Evolutionary conservation across 2,113 vertebrate genomes (phyloP), one percentile per base, ranked within the genome.

Genomic region (Amphilophus citrinellus): DNA sequence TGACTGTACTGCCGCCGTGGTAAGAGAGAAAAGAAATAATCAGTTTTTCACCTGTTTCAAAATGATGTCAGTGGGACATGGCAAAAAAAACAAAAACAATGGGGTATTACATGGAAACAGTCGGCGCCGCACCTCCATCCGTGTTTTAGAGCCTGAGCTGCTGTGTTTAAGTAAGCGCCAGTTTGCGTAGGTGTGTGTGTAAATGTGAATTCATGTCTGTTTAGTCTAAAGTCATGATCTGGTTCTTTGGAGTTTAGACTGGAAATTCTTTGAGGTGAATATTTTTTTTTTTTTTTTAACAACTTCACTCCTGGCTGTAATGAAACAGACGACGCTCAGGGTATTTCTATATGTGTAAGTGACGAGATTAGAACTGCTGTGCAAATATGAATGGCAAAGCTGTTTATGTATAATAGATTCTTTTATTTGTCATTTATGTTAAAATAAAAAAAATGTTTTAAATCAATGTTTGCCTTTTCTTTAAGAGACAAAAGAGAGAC

Each of bases 211-310:
- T 71, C 73, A 44, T 61, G 78, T 86, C 60, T 94, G 84, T 93
- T 92, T 89, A 94, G 92, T 94, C 91, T 94, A 17, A 87, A 89
- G 82, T 18, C 76, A 65, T 10, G 58, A 89, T 75, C 66, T 73
- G 84, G 35, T 84, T 90, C 73, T 81, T 8, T 5, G 68, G 58
- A 80, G 90, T 95, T 92, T 90, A 91, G 84, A 92, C 85, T 90
- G 37, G 57, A 93, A 93, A 93, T 86, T 79, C 59, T 62, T 77
- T 76, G 37, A 86, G 79, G 82, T 65, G 39, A 88, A 24, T 84
- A 42, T 77, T 88, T 89, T 91, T 92, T 32, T 42, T 44, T 62
- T 76, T 37, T 9, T 32, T 17, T 78, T 88, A 39, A 87, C 88
- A 24, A 94, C 32, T 60, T 85, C 39, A 83, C 37, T 56, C 32